Percentiles rank a stretch among this genome's conserved stretches.
phyloP scores from a whole-genome alignment of 2,797 vertebrate genomes.

The Pseudochromis fuscus region DNA sequence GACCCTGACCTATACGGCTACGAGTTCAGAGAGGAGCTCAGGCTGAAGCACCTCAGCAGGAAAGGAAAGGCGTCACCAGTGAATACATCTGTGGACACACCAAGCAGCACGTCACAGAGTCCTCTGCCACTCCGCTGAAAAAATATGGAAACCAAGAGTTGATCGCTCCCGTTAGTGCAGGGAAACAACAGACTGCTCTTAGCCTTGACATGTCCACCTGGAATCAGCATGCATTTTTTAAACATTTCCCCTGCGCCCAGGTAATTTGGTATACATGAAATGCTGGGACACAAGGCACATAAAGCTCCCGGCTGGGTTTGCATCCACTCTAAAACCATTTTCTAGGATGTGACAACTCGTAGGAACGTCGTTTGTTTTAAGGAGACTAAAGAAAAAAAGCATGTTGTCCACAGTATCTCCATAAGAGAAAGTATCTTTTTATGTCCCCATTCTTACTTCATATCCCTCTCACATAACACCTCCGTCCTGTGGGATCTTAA shows the following conservation, averaged over 20 bases:
- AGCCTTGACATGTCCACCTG: constrained; percentile 79
- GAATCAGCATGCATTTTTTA: constrained; percentile 80
- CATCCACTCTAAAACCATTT: constrained; percentile 20
- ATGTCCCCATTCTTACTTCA: constrained; percentile 59
- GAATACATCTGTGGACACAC: constrained; percentile 1
- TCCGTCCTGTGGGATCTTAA: constrained; percentile 65
- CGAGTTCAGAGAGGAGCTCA: constrained; percentile 91
- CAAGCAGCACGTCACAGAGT: constrained; percentile 4
- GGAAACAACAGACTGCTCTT: constrained; percentile 74
- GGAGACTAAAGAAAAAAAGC: constrained; percentile 25
- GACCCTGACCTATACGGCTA: constrained; percentile 86
- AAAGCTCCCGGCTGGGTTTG: constrained; percentile 19
- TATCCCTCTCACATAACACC: constrained; percentile 59
- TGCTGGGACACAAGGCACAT: constrained; percentile 26
- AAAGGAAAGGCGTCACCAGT: background rate
- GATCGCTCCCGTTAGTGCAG: constrained; percentile 59
- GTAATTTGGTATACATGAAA: constrained; percentile 44
- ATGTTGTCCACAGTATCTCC: constrained; percentile 35
- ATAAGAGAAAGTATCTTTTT: constrained; percentile 39
- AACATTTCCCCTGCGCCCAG: constrained; percentile 46
- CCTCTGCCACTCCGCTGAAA: constrained; percentile 34
- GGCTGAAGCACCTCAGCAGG: constrained; percentile 64
- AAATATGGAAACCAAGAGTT: constrained; percentile 34
- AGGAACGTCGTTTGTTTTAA: constrained; percentile 33
- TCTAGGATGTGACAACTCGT: constrained; percentile 25